Base-by-base conservation (phyloP, 2,113 vertebrate species). In the Micronycteris hirsuta region DNA sequence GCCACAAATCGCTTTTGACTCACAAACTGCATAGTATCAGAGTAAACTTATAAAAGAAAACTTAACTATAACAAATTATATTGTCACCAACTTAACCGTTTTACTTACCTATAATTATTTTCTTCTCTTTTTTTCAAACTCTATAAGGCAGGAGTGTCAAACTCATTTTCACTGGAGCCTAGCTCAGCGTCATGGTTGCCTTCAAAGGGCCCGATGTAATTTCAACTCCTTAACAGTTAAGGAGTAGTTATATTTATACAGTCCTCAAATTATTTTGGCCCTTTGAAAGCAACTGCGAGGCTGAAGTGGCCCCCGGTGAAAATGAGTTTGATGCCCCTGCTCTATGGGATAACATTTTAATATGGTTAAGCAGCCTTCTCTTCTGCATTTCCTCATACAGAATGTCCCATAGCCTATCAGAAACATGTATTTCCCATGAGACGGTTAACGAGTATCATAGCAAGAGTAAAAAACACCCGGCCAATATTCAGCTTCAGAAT, bases 351-450 rank as follows among this genome's bases (percentile, higher is more conserved):
- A 36, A 52, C 73, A 68, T 63, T 94, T 90, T 58, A 68, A 45
- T 49, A 68, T 84, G 47, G 81, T 67, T 74, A 49, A 89, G 36
- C 61, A 89, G 5, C 10, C 81, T 93, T 68, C 24, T 63, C 7
- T 41, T 82, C 36, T 83, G 17, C 36, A 65, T 94, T 71, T 81
- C 19, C 56, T 88, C 26, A 19, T 26, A 85, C 15, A 28, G 65
- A 87, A 12, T 22, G 61, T 85, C 78, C 28, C 20, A 11, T 45
- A 58, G 47, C 78, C 38, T 19, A 86, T 31, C 49, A 54, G 67
- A 92, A 95, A 73, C 4, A 67, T 49, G 28, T 87, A 52, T 86
- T 90, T 94, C 89, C 80, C 68, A 52, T 84, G 76, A 73, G 68
- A 86, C 73, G 49, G 45, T 67, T 91, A 71, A 85, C 45, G 31